A percentile compares a stretch with the other conserved stretches of the same genome.
These are phyloP conservation scores for Lates japonicus DNA, from an alignment of 2,797 vertebrate species.

Conservation along the genomic window DNA sequence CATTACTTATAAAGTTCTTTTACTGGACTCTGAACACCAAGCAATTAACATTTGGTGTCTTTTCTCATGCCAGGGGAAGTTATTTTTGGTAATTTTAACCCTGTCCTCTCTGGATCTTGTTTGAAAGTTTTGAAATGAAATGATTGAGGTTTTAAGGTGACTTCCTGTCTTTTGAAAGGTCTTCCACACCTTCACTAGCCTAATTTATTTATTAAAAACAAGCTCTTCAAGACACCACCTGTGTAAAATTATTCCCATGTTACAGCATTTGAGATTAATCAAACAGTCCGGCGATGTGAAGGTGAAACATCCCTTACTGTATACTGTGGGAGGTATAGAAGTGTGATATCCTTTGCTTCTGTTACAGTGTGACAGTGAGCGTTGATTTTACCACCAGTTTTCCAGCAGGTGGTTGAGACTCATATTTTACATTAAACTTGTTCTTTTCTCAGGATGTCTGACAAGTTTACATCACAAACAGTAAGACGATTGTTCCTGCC, in stretches of 20 bases:
- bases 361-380: not conserved
- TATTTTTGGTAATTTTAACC: conserved; percentile 37
- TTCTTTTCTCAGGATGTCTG: not conserved
- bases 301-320: conserved; percentile 7
- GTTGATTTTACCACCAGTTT: not conserved
- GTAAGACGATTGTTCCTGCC: not conserved
- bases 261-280: conserved; percentile 5
- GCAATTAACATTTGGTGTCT: conserved; percentile 66
- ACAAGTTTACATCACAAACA: not conserved
- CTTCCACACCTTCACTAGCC: conserved; percentile 3
- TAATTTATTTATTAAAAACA: conserved; percentile 59
- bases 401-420: not conserved
- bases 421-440: not conserved
- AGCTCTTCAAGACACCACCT: conserved; percentile 14
- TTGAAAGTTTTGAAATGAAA: conserved; percentile 34
- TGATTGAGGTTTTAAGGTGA: conserved; percentile 25
- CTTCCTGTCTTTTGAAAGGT: conserved; percentile 26
- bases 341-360: not conserved
- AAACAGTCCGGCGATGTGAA: conserved; percentile 9
- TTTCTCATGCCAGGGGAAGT: conserved; percentile 32
- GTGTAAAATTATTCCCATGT: conserved; percentile 5
- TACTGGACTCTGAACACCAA: conserved; percentile 50
- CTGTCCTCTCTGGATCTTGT: not conserved
- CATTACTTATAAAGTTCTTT: conserved; percentile 42
- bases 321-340: not conserved